Percentiles rank a stretch among this genome's conserved stretches.
Conservation (phyloP, 2,797 vertebrate species). For the Gymnocypris eckloni region DNA sequence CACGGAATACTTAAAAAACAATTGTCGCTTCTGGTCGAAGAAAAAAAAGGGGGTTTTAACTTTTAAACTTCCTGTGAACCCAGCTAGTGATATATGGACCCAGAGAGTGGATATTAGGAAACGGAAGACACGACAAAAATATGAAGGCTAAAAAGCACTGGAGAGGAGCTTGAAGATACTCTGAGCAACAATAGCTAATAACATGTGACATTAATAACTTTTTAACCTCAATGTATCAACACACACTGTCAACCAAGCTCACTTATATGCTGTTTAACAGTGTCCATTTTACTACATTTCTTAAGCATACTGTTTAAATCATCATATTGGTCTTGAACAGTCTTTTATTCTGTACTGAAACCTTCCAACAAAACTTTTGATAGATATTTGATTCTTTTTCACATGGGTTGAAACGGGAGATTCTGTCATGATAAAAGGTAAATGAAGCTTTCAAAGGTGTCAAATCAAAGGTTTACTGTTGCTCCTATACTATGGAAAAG, state of each 20-base stretch:
- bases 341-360: conserved; percentile 20
- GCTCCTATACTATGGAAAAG: background rate
- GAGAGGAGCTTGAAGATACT: conserved; percentile 16
- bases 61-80: conserved; percentile 24
- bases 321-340: background rate
- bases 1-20: background rate
- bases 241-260: background rate
- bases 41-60: conserved; percentile 25
- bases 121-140: background rate
- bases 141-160: background rate
- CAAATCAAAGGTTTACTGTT: conserved; percentile 9
- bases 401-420: background rate
- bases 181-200: conserved; percentile 32
- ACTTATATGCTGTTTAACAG: conserved; percentile 5
- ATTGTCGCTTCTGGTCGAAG: background rate
- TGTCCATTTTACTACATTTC: conserved; percentile 19
- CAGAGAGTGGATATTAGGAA: conserved; percentile 7
- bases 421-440: conserved; percentile 35
- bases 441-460: conserved; percentile 10
- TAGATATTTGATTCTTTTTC: conserved; percentile 9
- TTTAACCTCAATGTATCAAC: conserved; percentile 41
- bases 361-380: conserved; percentile 3
- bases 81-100: too few species aligned
- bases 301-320: background rate
- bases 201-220: conserved; percentile 42